Conservation (phyloP, 1,140 invertebrate genomes). For the Solenopsis fugax region DNA sequence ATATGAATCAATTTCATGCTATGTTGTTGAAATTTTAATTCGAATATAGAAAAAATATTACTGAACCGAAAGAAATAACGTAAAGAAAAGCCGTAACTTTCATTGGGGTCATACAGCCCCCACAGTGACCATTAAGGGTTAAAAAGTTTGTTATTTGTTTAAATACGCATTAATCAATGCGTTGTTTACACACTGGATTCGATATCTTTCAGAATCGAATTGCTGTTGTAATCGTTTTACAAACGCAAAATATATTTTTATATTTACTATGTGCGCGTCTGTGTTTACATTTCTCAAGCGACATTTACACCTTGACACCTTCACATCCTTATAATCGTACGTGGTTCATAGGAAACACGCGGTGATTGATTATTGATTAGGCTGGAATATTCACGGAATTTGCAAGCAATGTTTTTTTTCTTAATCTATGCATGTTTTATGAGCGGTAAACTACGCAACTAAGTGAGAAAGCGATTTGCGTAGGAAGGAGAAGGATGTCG, state of each 20-base stretch:
- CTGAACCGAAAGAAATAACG: too few species aligned
- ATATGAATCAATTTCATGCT: too few species aligned
- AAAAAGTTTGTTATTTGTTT: slow-evolving; percentile 57
- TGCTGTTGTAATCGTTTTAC: slow-evolving; percentile 51
- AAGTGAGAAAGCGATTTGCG: background rate
- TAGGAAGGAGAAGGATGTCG: slow-evolving; percentile 37
- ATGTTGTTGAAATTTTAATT: too few species aligned
- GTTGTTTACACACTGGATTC: background rate
- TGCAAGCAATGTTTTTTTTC: background rate
- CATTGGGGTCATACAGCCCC: too few species aligned
- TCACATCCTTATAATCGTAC: background rate
- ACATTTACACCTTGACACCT: background rate
- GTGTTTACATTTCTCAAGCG: background rate
- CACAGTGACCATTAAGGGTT: background rate
- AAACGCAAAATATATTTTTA: slow-evolving; percentile 75
- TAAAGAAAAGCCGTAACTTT: too few species aligned
- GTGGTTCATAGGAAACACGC: background rate
- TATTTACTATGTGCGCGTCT: slow-evolving; percentile 60
- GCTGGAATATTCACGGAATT: slow-evolving; percentile 38
- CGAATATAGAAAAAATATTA: too few species aligned
- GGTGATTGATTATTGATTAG: slow-evolving; percentile 22
- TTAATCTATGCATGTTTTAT: background rate
- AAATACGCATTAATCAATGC: slow-evolving; percentile 17
- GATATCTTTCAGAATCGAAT: slow-evolving; percentile 34
- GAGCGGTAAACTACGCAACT: slow-evolving; percentile 13